Base-by-base conservation (phyloP, 1,140 invertebrate genomes). In the Penaeus vannamei region DNA sequence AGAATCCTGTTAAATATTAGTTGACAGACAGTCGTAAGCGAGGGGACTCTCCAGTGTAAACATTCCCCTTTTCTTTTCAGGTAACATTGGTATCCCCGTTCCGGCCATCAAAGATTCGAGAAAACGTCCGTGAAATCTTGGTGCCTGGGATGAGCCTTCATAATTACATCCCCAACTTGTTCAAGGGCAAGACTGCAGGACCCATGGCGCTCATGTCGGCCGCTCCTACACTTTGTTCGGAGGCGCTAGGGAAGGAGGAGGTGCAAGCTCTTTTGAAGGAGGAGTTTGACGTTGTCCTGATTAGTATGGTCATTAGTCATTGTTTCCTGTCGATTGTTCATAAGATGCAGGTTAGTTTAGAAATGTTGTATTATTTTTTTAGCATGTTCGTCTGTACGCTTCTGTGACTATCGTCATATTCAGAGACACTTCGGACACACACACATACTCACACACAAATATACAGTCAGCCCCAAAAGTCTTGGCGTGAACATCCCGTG, bases 211-310 rank as follows among this genome's bases (percentile, higher is more conserved):
- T 87, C 0, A 26, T 82, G 12, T 7, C 8, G n/a, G 23, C 23
- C 2, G 61, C 62, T 2, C 86, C 86, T 1, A 0, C 8, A 4
- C 12, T 87, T 10, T 87, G 86, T 32, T 53, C 61, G 17, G 80
- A 87, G n/a, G 86, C 86, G 12, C 81, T 87, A 10, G 79, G 19
- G 10, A 36, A 53, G 32, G 20, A 42, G 7, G 36, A 87, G 19
- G 61, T 82, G 5, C 86, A 87, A n/a, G 72, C 72, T n/a, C 42
- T 87, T n/a, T 64, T 87, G 26, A 87, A 87, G 36, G 86, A 87
- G 29, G 22, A 87, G 17, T 87, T 80, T 82, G 86, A 87, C 46
- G 62, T 87, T 14, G 46, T 82, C 36, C 26, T 87, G 5, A n/a
- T 87, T 0, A 53, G 42, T 20, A 69, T 60, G 10, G 83, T 87